Conservation (phyloP, 2,888 invertebrate genomes). For the Neocrepidodera transversa region DNA sequence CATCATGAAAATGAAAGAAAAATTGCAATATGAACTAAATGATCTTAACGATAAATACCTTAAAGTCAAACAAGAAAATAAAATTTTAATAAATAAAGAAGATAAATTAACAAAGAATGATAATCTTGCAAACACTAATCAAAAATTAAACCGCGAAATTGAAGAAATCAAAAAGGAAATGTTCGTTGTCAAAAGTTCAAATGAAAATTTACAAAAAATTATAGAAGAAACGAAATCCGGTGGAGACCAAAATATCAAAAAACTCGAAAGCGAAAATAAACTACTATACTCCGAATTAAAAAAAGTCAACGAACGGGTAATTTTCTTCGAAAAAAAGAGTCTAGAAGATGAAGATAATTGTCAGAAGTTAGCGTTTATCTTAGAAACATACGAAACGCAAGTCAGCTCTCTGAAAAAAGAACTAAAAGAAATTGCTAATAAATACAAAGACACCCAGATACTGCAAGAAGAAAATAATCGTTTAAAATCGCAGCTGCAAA, state of each 20-base stretch:
- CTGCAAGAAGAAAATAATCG: constrained; percentile 2
- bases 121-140: constrained; percentile 40
- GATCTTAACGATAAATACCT: constrained; percentile 19
- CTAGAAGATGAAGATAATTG: constrained; percentile 45
- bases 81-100: constrained; percentile 17
- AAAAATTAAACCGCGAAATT: constrained; percentile 43
- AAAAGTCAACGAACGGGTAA: constrained; percentile 40
- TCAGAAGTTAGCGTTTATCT: constrained; percentile 44
- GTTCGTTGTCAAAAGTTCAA: constrained; percentile 44
- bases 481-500: no score
- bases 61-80: constrained; percentile 19
- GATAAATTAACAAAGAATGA: constrained; percentile 31
- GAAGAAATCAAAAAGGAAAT: constrained; percentile 51
- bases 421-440: constrained; percentile 45
- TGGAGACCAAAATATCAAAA: constrained; percentile 46
- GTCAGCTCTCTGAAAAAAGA: constrained; percentile 53
- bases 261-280: constrained; percentile 50
- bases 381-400: constrained; percentile 48
- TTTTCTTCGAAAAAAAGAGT: constrained; percentile 43
- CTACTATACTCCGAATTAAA: constrained; percentile 49
- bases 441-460: constrained; percentile 13
- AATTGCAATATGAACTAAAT: constrained; percentile 50
- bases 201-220: constrained; percentile 42
- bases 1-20: constrained; percentile 54
- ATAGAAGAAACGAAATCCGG: constrained; percentile 49